Conservation (phyloP, 2,113 vertebrate species). For the Sarotherodon lohbergeri region DNA sequence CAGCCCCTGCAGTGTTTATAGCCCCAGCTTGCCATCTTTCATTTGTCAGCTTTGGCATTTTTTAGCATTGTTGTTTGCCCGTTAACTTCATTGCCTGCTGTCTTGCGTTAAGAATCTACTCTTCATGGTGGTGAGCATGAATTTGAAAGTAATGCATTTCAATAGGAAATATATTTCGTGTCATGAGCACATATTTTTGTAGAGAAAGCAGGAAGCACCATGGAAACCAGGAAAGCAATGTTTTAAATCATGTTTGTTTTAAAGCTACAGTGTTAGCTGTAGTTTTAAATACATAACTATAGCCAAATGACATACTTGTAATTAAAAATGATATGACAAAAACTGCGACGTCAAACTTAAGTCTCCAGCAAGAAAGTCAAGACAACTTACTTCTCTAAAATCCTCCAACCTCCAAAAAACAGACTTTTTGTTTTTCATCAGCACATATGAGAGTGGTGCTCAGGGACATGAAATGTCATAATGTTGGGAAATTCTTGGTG, state of each 20-base stretch:
- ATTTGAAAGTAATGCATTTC: background rate
- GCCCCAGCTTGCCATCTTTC: background rate
- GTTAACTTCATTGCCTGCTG: background rate
- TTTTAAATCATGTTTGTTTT: background rate
- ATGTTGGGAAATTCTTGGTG: fast-evolving
- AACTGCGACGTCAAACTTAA: background rate
- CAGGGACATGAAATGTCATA: background rate
- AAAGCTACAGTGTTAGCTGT: background rate
- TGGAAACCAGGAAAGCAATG: background rate
- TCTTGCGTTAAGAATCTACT: background rate
- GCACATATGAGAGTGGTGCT: background rate
- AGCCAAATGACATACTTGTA: background rate
- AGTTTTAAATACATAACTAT: background rate
- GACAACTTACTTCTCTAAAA: background rate
- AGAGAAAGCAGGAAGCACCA: background rate
- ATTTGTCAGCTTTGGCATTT: background rate
- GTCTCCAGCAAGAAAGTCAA: background rate
- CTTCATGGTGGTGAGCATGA: background rate
- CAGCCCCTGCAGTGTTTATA: fast-evolving
- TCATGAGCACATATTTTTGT: background rate
- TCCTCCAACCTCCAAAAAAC: background rate
- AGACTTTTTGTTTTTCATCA: background rate
- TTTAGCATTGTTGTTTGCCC: background rate
- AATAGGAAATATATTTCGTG: background rate
- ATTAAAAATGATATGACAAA: background rate